phyloP scores from a whole-genome alignment of 2,113 vertebrate genomes.

The Phrynosoma platyrhinos region DNA sequence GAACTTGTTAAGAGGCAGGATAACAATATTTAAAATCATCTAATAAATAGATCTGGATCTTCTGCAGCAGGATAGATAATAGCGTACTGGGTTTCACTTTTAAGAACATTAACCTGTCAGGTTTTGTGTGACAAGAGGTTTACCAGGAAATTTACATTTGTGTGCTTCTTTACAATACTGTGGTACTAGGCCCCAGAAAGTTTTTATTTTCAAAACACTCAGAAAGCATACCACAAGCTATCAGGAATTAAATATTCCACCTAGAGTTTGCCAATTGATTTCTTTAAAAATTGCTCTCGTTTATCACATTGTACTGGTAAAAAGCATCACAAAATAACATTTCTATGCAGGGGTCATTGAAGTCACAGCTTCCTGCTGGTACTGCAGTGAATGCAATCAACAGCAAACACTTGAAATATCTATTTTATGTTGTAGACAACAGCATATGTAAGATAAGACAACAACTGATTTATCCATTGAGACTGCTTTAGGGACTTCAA shows the following conservation, averaged over 20 bases:
- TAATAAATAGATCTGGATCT: too few species aligned
- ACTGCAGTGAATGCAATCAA: constrained; percentile 15
- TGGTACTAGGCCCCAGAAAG: too few species aligned
- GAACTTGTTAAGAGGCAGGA: not conserved
- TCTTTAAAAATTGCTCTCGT: constrained; percentile 41
- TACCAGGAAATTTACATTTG: not conserved
- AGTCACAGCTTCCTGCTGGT: not conserved
- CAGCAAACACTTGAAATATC: constrained; percentile 24
- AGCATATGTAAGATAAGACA: too few species aligned
- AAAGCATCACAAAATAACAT: constrained; percentile 36
- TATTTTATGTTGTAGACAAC: not conserved
- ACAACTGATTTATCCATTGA: not conserved
- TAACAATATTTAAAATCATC: not conserved
- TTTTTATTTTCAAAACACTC: too few species aligned
- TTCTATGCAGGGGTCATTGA: not conserved
- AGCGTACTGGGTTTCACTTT: not conserved
- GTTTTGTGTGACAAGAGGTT: not conserved
- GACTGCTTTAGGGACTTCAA: constrained; percentile 1
- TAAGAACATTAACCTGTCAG: not conserved
- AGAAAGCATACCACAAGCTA: too few species aligned
- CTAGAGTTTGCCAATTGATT: constrained; percentile 22
- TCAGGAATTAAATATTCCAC: not conserved
- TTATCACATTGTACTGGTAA: constrained; percentile 57
- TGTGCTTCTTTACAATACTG: not conserved
- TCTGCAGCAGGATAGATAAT: not conserved